Conservation (phyloP, 2,113 vertebrate species). For the Tor tambroides region DNA sequence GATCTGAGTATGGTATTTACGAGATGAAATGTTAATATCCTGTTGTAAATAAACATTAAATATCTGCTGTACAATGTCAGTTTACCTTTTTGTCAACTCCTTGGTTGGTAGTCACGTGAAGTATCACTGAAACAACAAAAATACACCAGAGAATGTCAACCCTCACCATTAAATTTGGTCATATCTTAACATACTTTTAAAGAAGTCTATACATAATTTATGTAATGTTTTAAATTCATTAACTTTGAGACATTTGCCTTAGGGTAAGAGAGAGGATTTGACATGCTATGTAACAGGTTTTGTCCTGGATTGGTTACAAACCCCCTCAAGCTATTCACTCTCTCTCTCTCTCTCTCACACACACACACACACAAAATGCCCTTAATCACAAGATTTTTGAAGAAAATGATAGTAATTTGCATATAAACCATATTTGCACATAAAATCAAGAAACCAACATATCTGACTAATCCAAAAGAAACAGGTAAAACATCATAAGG, state of each 20-base stretch:
- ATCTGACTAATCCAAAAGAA: neutral
- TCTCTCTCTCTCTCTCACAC: no score
- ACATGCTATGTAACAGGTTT: neutral
- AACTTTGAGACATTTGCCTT: neutral
- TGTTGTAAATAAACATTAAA: slow-evolving; percentile 34
- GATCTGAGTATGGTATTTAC: slow-evolving; percentile 26
- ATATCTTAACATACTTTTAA: neutral
- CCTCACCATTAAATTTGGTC: neutral
- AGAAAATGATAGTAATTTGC: neutral
- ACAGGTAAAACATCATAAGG: neutral
- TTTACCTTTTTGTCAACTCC: neutral
- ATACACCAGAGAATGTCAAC: no score
- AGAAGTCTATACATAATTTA: no score
- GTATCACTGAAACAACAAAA: neutral
- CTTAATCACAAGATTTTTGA: neutral
- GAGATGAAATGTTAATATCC: slow-evolving; percentile 22
- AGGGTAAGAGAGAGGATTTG: neutral
- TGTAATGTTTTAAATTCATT: neutral
- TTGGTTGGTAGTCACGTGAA: neutral
- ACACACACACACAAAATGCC: neutral
- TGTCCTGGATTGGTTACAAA: neutral
- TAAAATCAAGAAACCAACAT: neutral
- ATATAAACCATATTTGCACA: neutral
- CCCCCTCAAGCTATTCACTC: neutral
- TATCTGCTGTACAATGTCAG: slow-evolving; percentile 1